Base-by-base conservation (phyloP, 2,797 vertebrate species). In the Sarcoramphus papa region DNA sequence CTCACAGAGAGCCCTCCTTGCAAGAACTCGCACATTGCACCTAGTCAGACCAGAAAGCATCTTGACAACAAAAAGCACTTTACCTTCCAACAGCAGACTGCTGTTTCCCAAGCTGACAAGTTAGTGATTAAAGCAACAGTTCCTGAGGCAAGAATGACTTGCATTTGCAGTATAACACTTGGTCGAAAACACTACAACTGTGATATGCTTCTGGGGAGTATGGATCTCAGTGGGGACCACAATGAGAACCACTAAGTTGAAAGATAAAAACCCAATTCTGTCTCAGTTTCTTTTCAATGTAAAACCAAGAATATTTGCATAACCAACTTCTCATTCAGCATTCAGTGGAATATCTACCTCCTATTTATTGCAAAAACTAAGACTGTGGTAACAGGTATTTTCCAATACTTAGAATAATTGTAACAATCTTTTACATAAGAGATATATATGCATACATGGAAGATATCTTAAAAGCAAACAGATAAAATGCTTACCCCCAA, bases 401-500 rank as follows among this genome's bases (percentile, higher is more conserved):
- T 69, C 28, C 62, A 73, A 17, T 31, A 51, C 14, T 79, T 91
- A 40, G 3, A 57, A 6, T 33, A 78, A 67, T 2, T 31, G 25
- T 28, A 45, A 68, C 6, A 33, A 31, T 63, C 31, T 74, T 40
- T 54, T 28, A 23, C 11, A 4, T n/a, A 73, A 70, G 8, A 70
- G 7, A 33, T 16, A 33, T 2, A 82, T 53, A 56, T 6, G 13
- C 41, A 53, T 30, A 72, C 5, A n/a, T 2, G 7, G 12, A 88
- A 47, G 31, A 18, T n/a, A 79, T 5, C 14, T 64, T 41, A 24
- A 85, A 80, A 86, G 43, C 10, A 53, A 88, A 64, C 4, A 33
- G 10, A n/a, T 16, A 11, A 35, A 72, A 59, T 6, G 19, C 98
- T 98, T 97, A 99, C 99, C 98, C 99, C 99, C 48, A 99, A 97